Evolutionary conservation across 2,113 vertebrate genomes (phyloP), one percentile per base, ranked within the genome.

Genomic region (Pseudolaguvia tuberculata): DNA sequence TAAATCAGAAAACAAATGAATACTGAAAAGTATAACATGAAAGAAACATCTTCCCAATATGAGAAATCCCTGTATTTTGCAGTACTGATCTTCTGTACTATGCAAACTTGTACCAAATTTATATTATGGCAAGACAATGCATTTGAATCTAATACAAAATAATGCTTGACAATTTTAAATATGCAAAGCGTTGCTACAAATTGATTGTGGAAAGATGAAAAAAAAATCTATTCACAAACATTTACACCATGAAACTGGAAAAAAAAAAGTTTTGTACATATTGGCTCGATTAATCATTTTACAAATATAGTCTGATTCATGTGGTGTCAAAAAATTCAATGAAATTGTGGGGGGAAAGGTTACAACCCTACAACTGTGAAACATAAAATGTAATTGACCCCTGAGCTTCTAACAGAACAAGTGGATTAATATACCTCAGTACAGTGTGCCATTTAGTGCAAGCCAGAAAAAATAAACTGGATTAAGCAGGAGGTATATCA

Each of bases 381-480:
- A 89, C 87, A 86, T 89, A 90, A 91, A 92, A 92, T 90, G 85
- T 90, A 85, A 85, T 84, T 91, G 88, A 91, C 90, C 90, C 91
- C 91, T 92, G 91, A 92, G 91, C 89, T 90, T 90, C 87, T 88
- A 91, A 90, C 88, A 88, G 89, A 89, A 87, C 88, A 90, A 91
- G 91, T 91, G 88, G 90, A 90, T 86, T 87, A 90, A 89, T n/a
- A 91, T 88, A 89, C 88, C 90, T 91, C 89, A 87, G 83, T 89
- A 91, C 89, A 91, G 91, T 91, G 88, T 91, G 84, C 63, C 82
- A 87, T 83, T 90, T 92, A 92, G 91, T 92, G 90, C 90, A 92
- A 91, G 89, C 91, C 88, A 89, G 91, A 89, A 90, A 83, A 67
- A 81, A 87, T 88, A 88, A 88, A 88, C 86, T 90, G 81, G 79